A percentile compares a stretch with the other conserved stretches of the same genome.
Conservation (phyloP, 2,888 invertebrate genomes). For the Tortricodes alternella region DNA sequence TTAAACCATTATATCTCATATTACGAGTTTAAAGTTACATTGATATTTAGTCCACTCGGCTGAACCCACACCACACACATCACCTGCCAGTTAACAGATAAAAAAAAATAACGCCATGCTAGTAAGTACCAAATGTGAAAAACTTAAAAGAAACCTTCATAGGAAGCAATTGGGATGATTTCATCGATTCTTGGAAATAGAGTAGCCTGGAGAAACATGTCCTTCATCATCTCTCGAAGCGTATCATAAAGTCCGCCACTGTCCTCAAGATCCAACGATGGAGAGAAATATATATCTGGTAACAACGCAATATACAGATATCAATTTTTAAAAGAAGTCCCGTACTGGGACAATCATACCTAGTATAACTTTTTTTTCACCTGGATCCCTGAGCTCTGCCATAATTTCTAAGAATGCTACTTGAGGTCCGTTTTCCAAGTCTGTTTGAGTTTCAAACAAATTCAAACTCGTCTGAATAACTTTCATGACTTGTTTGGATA, state of each 20-base stretch:
- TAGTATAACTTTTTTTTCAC: constrained; percentile 48
- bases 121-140: not conserved
- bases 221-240: constrained; percentile 87
- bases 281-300: constrained; percentile 86
- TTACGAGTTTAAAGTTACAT: too few species aligned
- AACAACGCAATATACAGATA: constrained; percentile 8
- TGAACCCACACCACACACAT: too few species aligned
- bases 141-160: constrained; percentile 69
- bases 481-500: constrained; percentile 72
- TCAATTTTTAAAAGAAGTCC: not conserved
- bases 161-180: constrained; percentile 63
- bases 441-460: constrained; percentile 84
- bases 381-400: constrained; percentile 88
- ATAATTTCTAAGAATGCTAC: constrained; percentile 90
- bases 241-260: constrained; percentile 86
- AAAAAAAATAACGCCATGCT: too few species aligned
- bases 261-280: constrained; percentile 87
- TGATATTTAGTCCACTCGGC: too few species aligned
- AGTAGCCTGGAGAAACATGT: constrained; percentile 89
- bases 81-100: too few species aligned
- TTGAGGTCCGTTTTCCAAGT: constrained; percentile 77
- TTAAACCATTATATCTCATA: too few species aligned
- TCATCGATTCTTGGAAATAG: constrained; percentile 86
- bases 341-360: not conserved
- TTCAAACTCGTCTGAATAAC: constrained; percentile 77